Conservation (phyloP, 2,113 vertebrate genomes). For the Megaceryle torquata region DNA sequence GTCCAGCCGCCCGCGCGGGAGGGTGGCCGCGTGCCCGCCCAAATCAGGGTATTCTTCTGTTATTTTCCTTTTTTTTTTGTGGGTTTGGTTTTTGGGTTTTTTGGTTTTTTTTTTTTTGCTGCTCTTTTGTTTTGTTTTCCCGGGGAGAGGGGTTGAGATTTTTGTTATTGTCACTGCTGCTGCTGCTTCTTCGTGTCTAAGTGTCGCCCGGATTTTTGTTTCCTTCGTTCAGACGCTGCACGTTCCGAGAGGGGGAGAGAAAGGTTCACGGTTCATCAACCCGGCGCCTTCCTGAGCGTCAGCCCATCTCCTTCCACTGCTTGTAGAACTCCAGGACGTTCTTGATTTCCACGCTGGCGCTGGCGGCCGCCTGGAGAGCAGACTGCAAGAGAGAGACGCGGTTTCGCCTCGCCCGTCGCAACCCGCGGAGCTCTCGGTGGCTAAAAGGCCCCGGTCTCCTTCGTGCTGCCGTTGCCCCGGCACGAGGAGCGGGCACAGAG, state of each 20-base stretch:
- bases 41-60: too few relatives aligned
- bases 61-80: too few relatives aligned
- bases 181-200: constrained; percentile 37
- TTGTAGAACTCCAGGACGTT: constrained; percentile 94
- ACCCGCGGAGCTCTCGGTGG: too few relatives aligned
- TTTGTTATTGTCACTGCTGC: neutral
- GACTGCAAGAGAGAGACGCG: constrained; percentile 64
- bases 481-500: neutral
- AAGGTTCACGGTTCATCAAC: constrained; percentile 50
- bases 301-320: constrained; percentile 99
- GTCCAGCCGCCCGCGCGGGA: too few relatives aligned
- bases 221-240: constrained; percentile 47
- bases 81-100: too few relatives aligned
- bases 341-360: constrained; percentile 89
- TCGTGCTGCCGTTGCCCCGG: neutral
- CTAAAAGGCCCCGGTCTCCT: neutral
- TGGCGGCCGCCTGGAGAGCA: constrained; percentile 85
- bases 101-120: neutral
- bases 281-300: constrained; percentile 61
- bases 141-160: too few relatives aligned
- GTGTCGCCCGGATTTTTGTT: constrained; percentile 20
- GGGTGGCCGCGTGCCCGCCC: too few relatives aligned
- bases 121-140: neutral
- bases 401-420: too few relatives aligned
- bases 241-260: constrained; percentile 55